Percentiles rank a stretch among this genome's conserved stretches.
Conservation (phyloP, 1,140 invertebrate genomes). For the Galendromus occidentalis region DNA sequence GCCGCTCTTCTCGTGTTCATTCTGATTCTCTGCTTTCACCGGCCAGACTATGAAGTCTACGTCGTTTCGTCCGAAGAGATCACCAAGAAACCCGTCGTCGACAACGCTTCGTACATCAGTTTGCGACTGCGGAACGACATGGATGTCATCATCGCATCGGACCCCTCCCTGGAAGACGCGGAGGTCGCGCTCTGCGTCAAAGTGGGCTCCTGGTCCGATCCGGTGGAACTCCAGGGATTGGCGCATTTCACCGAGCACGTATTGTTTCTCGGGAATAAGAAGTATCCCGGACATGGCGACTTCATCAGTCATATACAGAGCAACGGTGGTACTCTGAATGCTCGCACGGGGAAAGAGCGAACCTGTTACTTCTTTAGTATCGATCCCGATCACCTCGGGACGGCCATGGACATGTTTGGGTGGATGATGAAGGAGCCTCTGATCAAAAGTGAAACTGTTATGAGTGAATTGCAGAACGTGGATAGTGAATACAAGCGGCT, state of each 20-base stretch:
- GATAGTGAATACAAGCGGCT: constrained; percentile 9
- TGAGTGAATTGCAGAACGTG: constrained; percentile 1
- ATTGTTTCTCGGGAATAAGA: constrained; percentile 14
- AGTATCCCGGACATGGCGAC: constrained; percentile 27
- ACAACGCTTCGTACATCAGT: background rate
- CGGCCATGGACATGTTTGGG: constrained; percentile 16
- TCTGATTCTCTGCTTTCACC: background rate
- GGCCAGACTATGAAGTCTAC: background rate
- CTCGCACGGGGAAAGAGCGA: background rate
- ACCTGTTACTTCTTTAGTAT: constrained; percentile 9
- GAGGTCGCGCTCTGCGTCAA: background rate
- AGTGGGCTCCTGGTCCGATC: constrained; percentile 11
- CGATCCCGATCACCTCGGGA: background rate
- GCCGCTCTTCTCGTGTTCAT: background rate
- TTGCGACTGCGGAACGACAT: background rate
- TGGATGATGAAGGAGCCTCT: constrained; percentile 10
- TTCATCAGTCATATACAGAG: constrained; percentile 26
- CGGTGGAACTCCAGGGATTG: background rate
- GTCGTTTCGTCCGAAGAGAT: background rate
- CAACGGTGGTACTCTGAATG: background rate
- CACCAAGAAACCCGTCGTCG: constrained; percentile 1
- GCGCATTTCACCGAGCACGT: constrained; percentile 10
- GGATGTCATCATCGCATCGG: background rate
- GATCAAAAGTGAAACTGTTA: background rate
- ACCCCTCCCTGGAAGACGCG: background rate